Evolutionary conservation across 2,888 invertebrate species (phyloP).

Genomic region (Habroteleia sp.): DNA sequence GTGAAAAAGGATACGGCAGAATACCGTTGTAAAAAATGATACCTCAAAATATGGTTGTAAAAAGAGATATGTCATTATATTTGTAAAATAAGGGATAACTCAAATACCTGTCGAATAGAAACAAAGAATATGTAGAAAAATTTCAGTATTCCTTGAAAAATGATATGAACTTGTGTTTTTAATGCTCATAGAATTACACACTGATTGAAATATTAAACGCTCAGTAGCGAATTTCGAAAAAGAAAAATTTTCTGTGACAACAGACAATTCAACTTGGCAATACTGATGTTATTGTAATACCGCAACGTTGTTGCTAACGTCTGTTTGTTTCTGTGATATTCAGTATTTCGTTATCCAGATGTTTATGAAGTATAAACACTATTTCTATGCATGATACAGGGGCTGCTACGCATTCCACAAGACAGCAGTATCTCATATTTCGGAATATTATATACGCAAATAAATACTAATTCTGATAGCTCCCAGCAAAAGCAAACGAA

Average conservation of each 20-base stretch:
- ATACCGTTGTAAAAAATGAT: too few species aligned
- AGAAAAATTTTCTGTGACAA: conserved; percentile 10
- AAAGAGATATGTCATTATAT: too few species aligned
- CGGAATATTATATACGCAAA: conserved; percentile 5
- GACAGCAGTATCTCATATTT: neutral
- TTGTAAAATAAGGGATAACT: too few species aligned
- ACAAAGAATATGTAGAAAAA: too few species aligned
- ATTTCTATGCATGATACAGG: conserved; percentile 20
- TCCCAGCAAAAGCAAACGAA: neutral
- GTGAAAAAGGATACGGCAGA: too few species aligned
- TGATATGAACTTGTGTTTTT: neutral
- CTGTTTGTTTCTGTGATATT: conserved; percentile 12
- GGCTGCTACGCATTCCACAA: neutral
- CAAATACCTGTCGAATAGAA: too few species aligned
- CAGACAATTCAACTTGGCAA: conserved; percentile 12
- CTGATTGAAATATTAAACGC: conserved; percentile 7
- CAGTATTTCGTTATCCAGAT: conserved; percentile 21
- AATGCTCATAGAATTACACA: conserved; percentile 7
- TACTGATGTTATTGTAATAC: conserved; percentile 9
- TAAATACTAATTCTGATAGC: conserved; percentile 7
- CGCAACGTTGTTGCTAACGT: conserved; percentile 13
- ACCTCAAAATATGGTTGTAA: too few species aligned
- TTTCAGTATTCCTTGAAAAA: too few species aligned
- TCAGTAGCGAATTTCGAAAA: conserved; percentile 4
- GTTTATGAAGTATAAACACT: conserved; percentile 28